These are phyloP conservation scores for Tokudaia muenninki DNA, from an alignment of 2,797 vertebrate species.

Conservation along the genomic window DNA sequence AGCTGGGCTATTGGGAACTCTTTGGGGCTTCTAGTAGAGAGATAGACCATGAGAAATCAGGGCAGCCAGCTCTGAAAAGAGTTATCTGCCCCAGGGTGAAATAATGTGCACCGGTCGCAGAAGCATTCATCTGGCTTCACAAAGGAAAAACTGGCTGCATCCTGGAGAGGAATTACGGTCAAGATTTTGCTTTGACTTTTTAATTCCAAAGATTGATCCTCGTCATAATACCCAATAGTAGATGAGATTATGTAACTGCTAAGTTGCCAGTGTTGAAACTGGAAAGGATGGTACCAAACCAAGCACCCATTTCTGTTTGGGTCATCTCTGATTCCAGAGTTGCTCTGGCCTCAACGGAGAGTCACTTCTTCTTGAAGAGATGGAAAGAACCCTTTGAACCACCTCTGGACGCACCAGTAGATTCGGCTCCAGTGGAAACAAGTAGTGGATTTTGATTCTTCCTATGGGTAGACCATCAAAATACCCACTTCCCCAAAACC, in stretches of 20 bases:
- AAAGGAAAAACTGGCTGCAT: constrained; percentile 43
- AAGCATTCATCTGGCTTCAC: constrained; percentile 48
- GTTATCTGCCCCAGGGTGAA: not conserved
- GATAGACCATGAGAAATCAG: not conserved
- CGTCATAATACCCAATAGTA: not conserved
- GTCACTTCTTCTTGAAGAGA: not conserved
- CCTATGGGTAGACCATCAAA: constrained; percentile 17
- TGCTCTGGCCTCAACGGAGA: constrained; percentile 22
- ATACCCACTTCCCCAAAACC: not conserved
- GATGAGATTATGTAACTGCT: not conserved
- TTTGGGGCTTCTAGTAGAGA: not conserved
- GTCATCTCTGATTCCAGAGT: constrained; percentile 50
- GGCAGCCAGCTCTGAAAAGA: constrained; percentile 26
- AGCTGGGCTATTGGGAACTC: not conserved
- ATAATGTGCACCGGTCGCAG: not conserved
- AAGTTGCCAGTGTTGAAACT: constrained; percentile 35
- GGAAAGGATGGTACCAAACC: not conserved
- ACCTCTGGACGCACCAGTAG: not conserved
- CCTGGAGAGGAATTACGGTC: constrained; percentile 32
- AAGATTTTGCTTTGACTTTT: constrained; percentile 70
- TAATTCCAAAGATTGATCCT: constrained; percentile 45
- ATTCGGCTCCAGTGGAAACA: not conserved
- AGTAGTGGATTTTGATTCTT: constrained; percentile 63
- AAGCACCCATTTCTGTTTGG: not conserved
- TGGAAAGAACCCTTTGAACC: constrained; percentile 22